Evolutionary conservation across 2,888 invertebrate genomes (phyloP), one percentile per base, ranked within the genome.

Genomic region (Macaria liturata): DNA sequence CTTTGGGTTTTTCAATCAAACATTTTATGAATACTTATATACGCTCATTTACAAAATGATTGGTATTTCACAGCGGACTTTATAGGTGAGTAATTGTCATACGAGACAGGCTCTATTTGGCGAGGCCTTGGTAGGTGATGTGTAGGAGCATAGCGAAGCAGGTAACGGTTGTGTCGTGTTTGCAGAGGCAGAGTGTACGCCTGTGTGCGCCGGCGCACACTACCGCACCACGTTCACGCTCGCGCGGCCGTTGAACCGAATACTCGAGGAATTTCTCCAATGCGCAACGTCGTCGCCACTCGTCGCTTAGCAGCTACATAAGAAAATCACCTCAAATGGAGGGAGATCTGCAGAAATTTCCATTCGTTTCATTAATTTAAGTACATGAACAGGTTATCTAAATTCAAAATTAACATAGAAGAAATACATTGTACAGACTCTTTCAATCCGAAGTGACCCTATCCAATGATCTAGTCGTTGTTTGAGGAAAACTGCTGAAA

Each of bases 171-270:
- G 76, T 76, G 76, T 76, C 79, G 84, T 86, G 88, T 88, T 89
- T 88, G 90, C 86, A 79, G 86, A 86, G 86, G 80, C 83, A 77
- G 73, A 75, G 71, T 74, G 75, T 68, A 67, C 70, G 73, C 67
- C 74, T 80, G 89, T 85, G 88, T 88, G 88, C 82, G 89, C 83
- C 76, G 66, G 81, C 77, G 78, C 76, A 84, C 84, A 81, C 83
- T 80, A 72, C 68, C 83, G 76, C 76, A 75, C 70, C 69, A 72
- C 78, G 81, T 76, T 81, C 80, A 81, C 84, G 82, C 83, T 77
- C 77, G 81, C 77, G 86, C 89, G 91, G 91, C 88, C 90, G 82
- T 91, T 91, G 91, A 91, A 91, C 91, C 89, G 88, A 86, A 87
- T 84, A 87, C 88, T 81, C 75, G 78, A 90, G 90, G 91, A 91